Percentiles rank a stretch among this genome's conserved stretches.
phyloP scores from a whole-genome alignment of 1,140 invertebrate genomes.

The Gonatopus flavifemur region DNA sequence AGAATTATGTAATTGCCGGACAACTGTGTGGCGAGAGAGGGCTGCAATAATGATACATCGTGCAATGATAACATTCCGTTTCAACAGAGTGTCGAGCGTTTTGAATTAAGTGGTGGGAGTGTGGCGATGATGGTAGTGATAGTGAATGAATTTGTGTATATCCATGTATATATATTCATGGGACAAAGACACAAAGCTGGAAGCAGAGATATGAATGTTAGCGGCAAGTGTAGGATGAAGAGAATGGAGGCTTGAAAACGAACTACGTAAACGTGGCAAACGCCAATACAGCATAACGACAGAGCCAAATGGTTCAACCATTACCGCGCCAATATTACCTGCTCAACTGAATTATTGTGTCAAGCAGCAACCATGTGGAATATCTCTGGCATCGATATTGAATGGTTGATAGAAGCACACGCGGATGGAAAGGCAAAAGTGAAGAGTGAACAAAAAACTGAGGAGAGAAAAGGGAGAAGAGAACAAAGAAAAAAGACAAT shows the following conservation, averaged over 20 bases:
- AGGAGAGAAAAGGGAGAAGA: background rate
- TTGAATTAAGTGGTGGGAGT: conserved; percentile 8
- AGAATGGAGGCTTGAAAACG: conserved; percentile 27
- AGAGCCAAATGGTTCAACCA: conserved; percentile 48
- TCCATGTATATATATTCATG: too few species aligned
- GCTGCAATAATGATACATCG: conserved; percentile 48
- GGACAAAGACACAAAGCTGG: too few species aligned
- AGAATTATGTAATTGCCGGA: conserved; percentile 46
- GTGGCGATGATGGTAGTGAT: too few species aligned
- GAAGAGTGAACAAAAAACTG: background rate
- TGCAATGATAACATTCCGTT: conserved; percentile 49
- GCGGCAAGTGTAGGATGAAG: background rate
- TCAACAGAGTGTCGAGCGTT: conserved; percentile 22
- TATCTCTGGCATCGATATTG: conserved; percentile 54
- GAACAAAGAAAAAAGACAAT: conserved; percentile 1
- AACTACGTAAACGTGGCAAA: conserved; percentile 41
- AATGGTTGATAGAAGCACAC: conserved; percentile 27
- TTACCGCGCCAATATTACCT: conserved; percentile 52
- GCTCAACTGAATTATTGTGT: conserved; percentile 54
- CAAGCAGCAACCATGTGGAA: conserved; percentile 42
- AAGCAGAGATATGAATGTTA: background rate
- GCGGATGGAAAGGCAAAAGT: conserved; percentile 16
- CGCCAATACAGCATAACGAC: conserved; percentile 49
- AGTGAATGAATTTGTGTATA: too few species aligned
- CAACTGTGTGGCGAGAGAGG: conserved; percentile 26